Conservation (phyloP, 1,140 invertebrate species). For the Arctopsyche grandis region DNA sequence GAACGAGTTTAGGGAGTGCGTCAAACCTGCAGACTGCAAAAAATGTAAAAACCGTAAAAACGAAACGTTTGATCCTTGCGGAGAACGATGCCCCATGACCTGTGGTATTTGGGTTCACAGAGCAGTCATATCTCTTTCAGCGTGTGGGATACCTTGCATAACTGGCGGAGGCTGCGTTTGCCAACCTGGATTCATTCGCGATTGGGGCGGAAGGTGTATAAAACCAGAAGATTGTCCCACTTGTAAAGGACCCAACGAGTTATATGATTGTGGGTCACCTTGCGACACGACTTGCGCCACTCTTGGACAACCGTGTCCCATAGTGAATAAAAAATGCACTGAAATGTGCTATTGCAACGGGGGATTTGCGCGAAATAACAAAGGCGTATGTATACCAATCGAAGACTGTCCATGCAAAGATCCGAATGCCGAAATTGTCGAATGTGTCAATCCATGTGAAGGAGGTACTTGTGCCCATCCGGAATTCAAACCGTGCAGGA, state of each 20-base stretch:
- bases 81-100: too few species aligned
- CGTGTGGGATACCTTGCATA: too few species aligned
- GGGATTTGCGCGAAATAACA: slow-evolving; percentile 58
- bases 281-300: slow-evolving; percentile 59
- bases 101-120: too few species aligned
- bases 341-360: slow-evolving; percentile 66
- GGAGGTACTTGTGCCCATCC: slow-evolving; percentile 43
- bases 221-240: slow-evolving; percentile 31
- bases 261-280: slow-evolving; percentile 62
- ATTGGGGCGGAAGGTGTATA: slow-evolving; percentile 34
- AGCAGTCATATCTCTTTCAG: too few species aligned
- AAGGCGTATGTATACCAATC: slow-evolving; percentile 60
- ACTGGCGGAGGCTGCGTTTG: slow-evolving; percentile 47
- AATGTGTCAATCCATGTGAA: slow-evolving; percentile 38
- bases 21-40: neutral
- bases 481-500: slow-evolving; percentile 33
- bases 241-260: slow-evolving; percentile 57
- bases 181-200: slow-evolving; percentile 23
- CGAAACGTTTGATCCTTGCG: too few species aligned
- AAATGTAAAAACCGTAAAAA: too few species aligned
- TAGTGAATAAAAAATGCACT: slow-evolving; percentile 64
- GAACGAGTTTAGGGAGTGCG: neutral
- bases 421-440: slow-evolving; percentile 39
- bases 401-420: too few species aligned
- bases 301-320: slow-evolving; percentile 62